Evolutionary conservation across 2,113 vertebrate species (phyloP).

Genomic region (Clarias macrocephalus): DNA sequence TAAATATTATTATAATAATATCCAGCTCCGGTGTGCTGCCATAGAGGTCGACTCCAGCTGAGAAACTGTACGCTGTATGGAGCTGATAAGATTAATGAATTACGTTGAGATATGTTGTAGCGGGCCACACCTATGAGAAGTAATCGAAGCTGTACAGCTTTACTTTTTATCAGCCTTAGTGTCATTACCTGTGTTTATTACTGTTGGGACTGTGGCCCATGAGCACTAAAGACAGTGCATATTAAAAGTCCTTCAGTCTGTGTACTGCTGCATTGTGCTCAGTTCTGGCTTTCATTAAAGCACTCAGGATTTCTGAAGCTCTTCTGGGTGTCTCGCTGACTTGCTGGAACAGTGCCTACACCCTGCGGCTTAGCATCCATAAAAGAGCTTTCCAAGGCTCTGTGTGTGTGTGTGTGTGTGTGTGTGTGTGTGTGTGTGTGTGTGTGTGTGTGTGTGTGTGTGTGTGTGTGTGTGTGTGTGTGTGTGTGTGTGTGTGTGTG

Average conservation of each 20-base stretch:
- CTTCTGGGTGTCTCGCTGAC: conserved; percentile 74
- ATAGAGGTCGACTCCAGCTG: not conserved
- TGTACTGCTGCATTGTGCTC: conserved; percentile 83
- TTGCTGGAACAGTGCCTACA: conserved; percentile 81
- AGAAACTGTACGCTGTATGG: not conserved
- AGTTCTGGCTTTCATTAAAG: conserved; percentile 85
- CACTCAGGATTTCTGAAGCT: conserved; percentile 80
- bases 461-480: conserved; percentile 49
- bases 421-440: conserved; percentile 36
- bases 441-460: conserved; percentile 13
- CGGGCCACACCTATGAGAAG: not conserved
- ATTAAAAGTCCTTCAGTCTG: conserved; percentile 46
- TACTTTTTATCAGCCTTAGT: not conserved
- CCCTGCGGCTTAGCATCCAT: conserved; percentile 75
- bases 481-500: conserved; percentile 33
- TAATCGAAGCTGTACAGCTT: not conserved
- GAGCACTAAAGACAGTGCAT: not conserved
- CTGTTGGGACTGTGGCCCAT: not conserved
- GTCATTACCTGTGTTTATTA: not conserved
- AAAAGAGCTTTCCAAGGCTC: conserved; percentile 65
- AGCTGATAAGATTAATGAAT: not conserved
- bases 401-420: conserved; percentile 45
- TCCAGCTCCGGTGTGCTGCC: not conserved
- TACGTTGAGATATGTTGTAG: not conserved
- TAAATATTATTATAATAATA: not conserved